phyloP scores from a whole-genome alignment of 2,888 invertebrate species.

The Pteria penguin region DNA sequence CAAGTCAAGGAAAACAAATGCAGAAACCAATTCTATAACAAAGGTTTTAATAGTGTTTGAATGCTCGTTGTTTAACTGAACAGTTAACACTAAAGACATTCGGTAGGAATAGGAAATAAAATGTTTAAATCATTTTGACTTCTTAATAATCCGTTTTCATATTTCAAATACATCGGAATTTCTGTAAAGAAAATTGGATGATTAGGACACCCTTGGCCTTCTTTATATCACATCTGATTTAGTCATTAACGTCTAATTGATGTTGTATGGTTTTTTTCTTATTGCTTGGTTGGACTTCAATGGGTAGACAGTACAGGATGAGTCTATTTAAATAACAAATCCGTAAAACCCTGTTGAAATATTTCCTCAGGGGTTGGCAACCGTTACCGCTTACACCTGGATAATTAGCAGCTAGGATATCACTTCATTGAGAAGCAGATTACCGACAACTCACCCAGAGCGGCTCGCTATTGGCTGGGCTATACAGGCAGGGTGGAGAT shows the following conservation, averaged over 20 bases:
- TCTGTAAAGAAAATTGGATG: neutral
- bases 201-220: neutral
- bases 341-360: neutral
- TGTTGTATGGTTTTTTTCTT: neutral
- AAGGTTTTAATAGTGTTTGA: too few relatives aligned
- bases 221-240: neutral
- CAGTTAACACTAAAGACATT: too few relatives aligned
- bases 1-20: too few relatives aligned
- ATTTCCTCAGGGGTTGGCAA: neutral
- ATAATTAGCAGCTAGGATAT: constrained; percentile 1
- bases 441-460: neutral
- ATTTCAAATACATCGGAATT: neutral
- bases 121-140: too few relatives aligned
- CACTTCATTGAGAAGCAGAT: neutral
- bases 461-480: constrained; percentile 31
- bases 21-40: too few relatives aligned
- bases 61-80: too few relatives aligned
- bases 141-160: too few relatives aligned
- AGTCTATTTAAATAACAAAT: neutral
- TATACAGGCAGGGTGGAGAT: constrained; percentile 31
- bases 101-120: too few relatives aligned
- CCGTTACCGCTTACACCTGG: neutral
- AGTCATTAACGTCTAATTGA: neutral
- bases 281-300: neutral
- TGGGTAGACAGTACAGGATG: neutral